These are phyloP conservation scores for Otus sunia DNA, from an alignment of 2,113 vertebrate genomes.

Conservation along the genomic window DNA sequence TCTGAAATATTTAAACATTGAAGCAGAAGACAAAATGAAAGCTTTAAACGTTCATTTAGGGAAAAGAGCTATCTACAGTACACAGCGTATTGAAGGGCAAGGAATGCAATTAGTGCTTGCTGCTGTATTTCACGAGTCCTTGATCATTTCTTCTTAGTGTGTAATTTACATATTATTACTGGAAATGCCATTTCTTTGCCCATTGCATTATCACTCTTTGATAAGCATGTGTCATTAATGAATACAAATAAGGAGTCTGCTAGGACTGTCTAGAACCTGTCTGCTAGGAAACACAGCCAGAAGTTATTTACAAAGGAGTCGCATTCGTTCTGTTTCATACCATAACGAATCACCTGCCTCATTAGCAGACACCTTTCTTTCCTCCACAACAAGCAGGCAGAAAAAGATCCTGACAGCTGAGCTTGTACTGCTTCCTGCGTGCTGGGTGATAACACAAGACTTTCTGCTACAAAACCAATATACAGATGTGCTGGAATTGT, in stretches of 20 bases:
- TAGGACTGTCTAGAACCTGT: not conserved
- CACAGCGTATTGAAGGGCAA: not conserved
- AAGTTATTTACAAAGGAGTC: not conserved
- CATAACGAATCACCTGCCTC: not conserved
- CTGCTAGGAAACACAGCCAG: not conserved
- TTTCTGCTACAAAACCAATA: not conserved
- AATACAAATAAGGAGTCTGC: not conserved
- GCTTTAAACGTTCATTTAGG: not conserved
- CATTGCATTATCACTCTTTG: not conserved
- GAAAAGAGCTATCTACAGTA: not conserved
- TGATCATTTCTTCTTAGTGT: not conserved
- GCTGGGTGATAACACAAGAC: not conserved
- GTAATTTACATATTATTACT: conserved; percentile 26
- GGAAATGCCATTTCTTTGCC: conserved; percentile 31
- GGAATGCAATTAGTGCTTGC: not conserved
- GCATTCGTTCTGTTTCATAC: not conserved
- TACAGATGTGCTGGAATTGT: not conserved
- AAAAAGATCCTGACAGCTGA: not conserved
- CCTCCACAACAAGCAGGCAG: not conserved
- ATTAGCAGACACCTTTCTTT: not conserved
- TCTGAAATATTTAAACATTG: not conserved
- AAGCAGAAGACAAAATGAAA: not conserved
- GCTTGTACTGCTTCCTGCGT: not conserved
- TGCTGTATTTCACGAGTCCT: not conserved
- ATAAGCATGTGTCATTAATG: not conserved